phyloP scores from a whole-genome alignment of 2,888 invertebrate species.

The Branchipolynoe longqiensis region DNA sequence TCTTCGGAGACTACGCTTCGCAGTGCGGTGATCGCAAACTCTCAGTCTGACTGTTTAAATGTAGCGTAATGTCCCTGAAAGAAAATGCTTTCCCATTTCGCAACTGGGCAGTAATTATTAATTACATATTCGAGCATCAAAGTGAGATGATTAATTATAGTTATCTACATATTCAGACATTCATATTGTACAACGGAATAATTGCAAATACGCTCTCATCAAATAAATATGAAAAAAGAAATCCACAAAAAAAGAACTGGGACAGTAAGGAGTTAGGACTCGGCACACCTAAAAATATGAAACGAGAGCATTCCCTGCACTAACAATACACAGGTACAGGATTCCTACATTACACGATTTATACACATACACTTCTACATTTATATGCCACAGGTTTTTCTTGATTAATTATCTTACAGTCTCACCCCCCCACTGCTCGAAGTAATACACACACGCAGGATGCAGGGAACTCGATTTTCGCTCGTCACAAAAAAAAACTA shows the following conservation, averaged over 20 bases:
- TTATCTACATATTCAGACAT: constrained; percentile 4
- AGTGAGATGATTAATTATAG: not conserved
- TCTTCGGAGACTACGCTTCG: too few relatives aligned
- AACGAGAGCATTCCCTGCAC: too few relatives aligned
- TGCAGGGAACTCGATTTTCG: too few relatives aligned
- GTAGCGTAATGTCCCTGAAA: too few relatives aligned
- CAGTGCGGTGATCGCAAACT: too few relatives aligned
- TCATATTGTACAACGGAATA: not conserved
- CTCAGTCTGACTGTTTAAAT: too few relatives aligned
- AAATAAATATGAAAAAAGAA: constrained; percentile 31
- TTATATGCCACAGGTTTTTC: too few relatives aligned
- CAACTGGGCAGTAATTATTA: not conserved
- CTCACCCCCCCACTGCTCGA: too few relatives aligned
- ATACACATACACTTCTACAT: not conserved
- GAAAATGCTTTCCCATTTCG: too few relatives aligned
- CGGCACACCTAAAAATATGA: not conserved
- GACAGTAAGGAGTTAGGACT: not conserved
- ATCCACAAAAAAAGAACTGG: constrained; percentile 33
- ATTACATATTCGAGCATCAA: not conserved
- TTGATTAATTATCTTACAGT: too few relatives aligned
- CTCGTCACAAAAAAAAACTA: too few relatives aligned
- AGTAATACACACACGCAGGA: too few relatives aligned
- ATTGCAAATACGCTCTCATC: not conserved
- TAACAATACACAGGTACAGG: not conserved
- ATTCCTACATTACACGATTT: not conserved